Base-by-base conservation (phyloP, 2,797 vertebrate genomes). In the Sylvia borin region DNA sequence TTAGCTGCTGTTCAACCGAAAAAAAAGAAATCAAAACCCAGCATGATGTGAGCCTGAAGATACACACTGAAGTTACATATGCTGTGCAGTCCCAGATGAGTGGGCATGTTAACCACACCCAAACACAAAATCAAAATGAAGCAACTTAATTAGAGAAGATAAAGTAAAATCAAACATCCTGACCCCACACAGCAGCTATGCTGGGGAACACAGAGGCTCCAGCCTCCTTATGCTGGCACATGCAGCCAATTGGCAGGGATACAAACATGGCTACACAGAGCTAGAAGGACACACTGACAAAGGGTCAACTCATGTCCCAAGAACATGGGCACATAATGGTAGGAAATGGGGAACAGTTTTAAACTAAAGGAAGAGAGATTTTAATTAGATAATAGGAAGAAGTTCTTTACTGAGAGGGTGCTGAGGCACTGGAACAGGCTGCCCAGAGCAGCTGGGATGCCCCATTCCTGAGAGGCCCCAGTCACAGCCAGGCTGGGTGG, bases 391-490 rank as follows among this genome's bases (percentile, higher is more conserved):
- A 19, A 31, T 12, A 36, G 11, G 19, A 55, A 81, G 18, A 42
- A 29, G 13, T 13, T 62, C 9, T 62, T 62, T 24, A 32, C 16
- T 21, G 16, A 43, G 55, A 42, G 34, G 10, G 11, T 32, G 24
- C 42, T 50, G 50, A 62, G 50, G 36, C 34, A 55, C 26, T 32
- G 42, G 70, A n/a, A 55, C 9, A 27, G 34, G 27, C 32, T 68
- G 31, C 29, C 75, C 60, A 45, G 53, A 45, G 19, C 29, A 51
- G 60, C 40, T 53, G 11, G 31, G 15, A 48, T 61, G 26, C 15
- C 22, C 11, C 0, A 0, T 53, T 43, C n/a, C 55, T 53, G 25
- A 24, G 48, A 76, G 20, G n/a, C 20, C 19, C 34, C 2, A 0
- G 14, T 19, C 42, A 48, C 62, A 36, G 70, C 55, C 70, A 62